Evolutionary conservation across 2,797 vertebrate genomes (phyloP).

Genomic region (Sparidentex hasta): DNA sequence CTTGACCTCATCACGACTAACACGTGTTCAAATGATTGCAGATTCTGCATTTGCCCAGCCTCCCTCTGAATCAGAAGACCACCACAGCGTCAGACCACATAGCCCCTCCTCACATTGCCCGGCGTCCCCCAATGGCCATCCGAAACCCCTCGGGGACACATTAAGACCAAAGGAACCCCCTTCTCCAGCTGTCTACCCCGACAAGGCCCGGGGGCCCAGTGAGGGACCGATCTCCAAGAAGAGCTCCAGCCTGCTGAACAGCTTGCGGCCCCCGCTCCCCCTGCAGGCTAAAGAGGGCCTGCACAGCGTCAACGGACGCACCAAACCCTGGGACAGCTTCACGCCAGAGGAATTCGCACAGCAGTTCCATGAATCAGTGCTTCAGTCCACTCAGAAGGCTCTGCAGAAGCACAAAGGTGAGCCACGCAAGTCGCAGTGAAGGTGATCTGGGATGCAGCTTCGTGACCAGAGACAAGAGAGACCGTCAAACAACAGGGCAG

Average conservation of each 20-base stretch:
- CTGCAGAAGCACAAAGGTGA: conserved; percentile 98
- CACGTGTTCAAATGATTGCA: conserved; percentile 75
- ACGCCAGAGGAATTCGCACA: conserved; percentile 97
- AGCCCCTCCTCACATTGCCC: conserved; percentile 81
- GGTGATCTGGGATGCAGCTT: not conserved
- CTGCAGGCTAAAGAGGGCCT: conserved; percentile 89
- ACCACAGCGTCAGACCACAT: conserved; percentile 75
- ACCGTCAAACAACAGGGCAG: not conserved
- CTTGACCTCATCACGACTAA: conserved; percentile 52
- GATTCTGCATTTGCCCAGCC: conserved; percentile 84
- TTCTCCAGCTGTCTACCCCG: conserved; percentile 78
- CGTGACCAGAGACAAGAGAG: not conserved
- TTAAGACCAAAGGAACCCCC: conserved; percentile 88
- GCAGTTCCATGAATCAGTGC: conserved; percentile 98
- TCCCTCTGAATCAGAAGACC: conserved; percentile 86
- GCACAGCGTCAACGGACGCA: conserved; percentile 92
- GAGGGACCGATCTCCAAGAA: conserved; percentile 88
- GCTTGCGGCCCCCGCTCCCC: conserved; percentile 89
- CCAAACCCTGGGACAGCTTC: conserved; percentile 96
- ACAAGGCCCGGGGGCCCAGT: conserved; percentile 87
- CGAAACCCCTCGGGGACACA: conserved; percentile 86
- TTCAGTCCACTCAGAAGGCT: conserved; percentile 98
- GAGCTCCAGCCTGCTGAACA: conserved; percentile 91
- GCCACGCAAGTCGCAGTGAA: not conserved
- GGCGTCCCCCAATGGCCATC: conserved; percentile 85